phyloP scores from a whole-genome alignment of 2,113 vertebrate species.

The Sander lucioperca region DNA sequence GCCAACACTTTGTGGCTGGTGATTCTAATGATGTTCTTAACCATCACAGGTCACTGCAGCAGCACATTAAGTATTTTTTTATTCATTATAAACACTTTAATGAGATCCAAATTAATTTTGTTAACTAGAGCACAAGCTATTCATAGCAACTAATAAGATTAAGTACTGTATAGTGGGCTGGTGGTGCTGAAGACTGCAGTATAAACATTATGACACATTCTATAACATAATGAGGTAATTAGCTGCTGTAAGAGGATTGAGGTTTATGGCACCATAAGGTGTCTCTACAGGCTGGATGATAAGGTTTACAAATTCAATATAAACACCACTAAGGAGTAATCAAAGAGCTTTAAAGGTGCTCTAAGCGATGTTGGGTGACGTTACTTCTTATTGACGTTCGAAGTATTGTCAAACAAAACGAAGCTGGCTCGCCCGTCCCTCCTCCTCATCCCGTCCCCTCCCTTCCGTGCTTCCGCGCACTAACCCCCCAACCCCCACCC shows the following conservation, averaged over 20 bases:
- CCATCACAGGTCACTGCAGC: conserved; percentile 66
- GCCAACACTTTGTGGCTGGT: conserved; percentile 67
- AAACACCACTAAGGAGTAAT: background rate
- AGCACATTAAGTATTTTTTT: conserved; percentile 67
- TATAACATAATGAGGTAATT: conserved; percentile 20
- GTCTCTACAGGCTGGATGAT: conserved; percentile 15
- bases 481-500: no score
- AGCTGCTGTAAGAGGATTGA: background rate
- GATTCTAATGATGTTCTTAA: conserved; percentile 74
- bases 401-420: no score
- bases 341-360: background rate
- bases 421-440: no score
- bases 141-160: conserved; percentile 60
- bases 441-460: no score
- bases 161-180: conserved; percentile 31
- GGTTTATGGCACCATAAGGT: background rate
- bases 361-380: no score
- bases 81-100: conserved; percentile 76
- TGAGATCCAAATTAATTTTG: conserved; percentile 72
- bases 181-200: conserved; percentile 32
- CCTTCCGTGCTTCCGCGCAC: no score
- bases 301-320: conserved; percentile 28
- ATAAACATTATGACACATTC: conserved; percentile 37
- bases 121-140: conserved; percentile 70
- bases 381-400: no score